A percentile compares a stretch with the other conserved stretches of the same genome.
phyloP scores from a whole-genome alignment of 1,140 invertebrate genomes.

The Pseudomyrmex cubaensis region DNA sequence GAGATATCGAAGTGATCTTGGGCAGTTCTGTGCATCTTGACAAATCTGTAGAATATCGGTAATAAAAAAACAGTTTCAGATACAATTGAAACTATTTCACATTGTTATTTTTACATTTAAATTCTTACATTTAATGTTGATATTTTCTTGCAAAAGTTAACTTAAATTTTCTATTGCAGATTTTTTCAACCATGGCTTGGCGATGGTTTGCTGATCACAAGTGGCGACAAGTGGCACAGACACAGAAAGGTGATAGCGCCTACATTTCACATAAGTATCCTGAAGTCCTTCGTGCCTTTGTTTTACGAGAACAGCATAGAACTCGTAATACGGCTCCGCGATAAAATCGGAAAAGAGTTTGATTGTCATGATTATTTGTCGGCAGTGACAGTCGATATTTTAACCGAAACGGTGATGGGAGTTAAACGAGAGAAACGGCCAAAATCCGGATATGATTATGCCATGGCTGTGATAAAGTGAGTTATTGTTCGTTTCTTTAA shows the following conservation, averaged over 20 bases:
- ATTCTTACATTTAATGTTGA: too few relatives aligned
- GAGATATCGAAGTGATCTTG: constrained; percentile 90
- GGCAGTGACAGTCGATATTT: constrained; percentile 94
- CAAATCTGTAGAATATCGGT: constrained; percentile 89
- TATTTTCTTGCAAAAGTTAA: too few relatives aligned
- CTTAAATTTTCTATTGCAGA: constrained; percentile 72
- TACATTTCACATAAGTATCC: constrained; percentile 96
- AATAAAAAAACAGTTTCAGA: constrained; percentile 46
- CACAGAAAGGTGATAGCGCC: constrained; percentile 96
- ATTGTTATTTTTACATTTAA: neutral
- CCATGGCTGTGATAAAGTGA: constrained; percentile 90
- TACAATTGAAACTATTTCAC: neutral
- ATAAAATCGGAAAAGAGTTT: constrained; percentile 89
- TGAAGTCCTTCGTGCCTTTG: constrained; percentile 94
- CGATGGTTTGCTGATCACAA: constrained; percentile 93
- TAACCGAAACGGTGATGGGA: constrained; percentile 92
- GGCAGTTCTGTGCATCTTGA: constrained; percentile 91
- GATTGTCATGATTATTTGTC: constrained; percentile 95
- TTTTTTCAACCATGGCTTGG: constrained; percentile 97
- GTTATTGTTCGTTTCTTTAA: constrained; percentile 61
- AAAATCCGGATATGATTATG: constrained; percentile 88
- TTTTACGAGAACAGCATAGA: constrained; percentile 94
- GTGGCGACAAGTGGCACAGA: constrained; percentile 92
- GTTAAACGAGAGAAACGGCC: constrained; percentile 88
- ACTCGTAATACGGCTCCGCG: constrained; percentile 89